Evolutionary conservation across 2,113 vertebrate genomes (phyloP).

Genomic region (Hemichromis elongatus): DNA sequence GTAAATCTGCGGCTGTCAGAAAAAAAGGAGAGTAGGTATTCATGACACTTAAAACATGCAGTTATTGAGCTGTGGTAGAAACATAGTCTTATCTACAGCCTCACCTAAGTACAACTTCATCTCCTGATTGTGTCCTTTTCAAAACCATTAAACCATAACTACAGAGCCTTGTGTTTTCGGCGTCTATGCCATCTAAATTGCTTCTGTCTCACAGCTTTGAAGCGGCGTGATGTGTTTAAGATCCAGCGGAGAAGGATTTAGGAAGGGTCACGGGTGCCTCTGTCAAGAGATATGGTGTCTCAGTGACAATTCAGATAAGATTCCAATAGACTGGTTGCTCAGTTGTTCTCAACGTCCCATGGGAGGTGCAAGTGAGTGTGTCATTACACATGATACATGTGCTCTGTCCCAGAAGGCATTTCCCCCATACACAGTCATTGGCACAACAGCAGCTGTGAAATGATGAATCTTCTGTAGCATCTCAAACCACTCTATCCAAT

Average conservation of each 20-base stretch:
- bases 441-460: background rate
- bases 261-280: slow-evolving; percentile 9
- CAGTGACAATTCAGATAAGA: slow-evolving; percentile 16
- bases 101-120: background rate
- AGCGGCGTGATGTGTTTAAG: background rate
- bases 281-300: slow-evolving; percentile 29
- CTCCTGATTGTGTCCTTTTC: background rate
- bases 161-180: background rate
- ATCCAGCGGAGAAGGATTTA: slow-evolving; percentile 12
- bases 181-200: background rate
- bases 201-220: background rate
- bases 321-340: background rate
- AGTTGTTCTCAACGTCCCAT: background rate
- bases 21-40: slow-evolving; percentile 7
- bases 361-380: background rate
- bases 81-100: background rate
- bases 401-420: background rate
- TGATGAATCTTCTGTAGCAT: background rate
- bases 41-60: background rate
- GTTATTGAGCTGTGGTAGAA: background rate
- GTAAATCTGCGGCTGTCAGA: slow-evolving; percentile 36
- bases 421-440: background rate
- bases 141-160: background rate
- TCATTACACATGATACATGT: background rate
- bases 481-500: background rate